phyloP scores from a whole-genome alignment of 2,888 invertebrate genomes.

The Colletes collaris region DNA sequence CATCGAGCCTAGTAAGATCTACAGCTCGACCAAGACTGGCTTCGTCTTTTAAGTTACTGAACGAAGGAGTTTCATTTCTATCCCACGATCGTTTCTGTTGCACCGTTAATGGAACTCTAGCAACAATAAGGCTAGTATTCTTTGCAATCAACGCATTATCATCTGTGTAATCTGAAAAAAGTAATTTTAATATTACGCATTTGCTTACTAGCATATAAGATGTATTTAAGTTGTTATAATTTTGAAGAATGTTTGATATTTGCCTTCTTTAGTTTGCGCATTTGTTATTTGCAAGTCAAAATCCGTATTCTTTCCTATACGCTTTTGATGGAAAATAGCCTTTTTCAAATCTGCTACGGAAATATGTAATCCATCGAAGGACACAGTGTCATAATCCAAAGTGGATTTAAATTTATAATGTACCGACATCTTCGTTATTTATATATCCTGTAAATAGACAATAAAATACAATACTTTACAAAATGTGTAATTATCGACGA shows the following conservation, averaged over 20 bases:
- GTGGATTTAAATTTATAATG: conserved; percentile 99
- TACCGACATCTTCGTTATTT: conserved; percentile 90
- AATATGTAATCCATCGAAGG: conserved; percentile 98
- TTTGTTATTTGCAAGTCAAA: conserved; percentile 98
- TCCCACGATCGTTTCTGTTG: conserved; percentile 92
- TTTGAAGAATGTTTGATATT: conserved; percentile 61
- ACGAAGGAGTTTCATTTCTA: conserved; percentile 81
- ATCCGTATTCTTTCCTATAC: conserved; percentile 96
- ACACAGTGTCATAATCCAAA: conserved; percentile 97
- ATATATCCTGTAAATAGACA: conserved; percentile 66
- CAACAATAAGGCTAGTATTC: conserved; percentile 98
- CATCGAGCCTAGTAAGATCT: conserved; percentile 94
- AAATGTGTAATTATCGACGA: background rate
- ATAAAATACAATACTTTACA: conserved; percentile 17
- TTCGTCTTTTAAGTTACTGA: conserved; percentile 79
- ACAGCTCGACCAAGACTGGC: conserved; percentile 86
- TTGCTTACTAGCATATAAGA: background rate
- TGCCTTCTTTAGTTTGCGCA: conserved; percentile 98
- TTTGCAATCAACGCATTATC: conserved; percentile 96
- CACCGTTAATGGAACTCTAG: conserved; percentile 93
- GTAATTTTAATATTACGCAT: conserved; percentile 22
- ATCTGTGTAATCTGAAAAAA: conserved; percentile 92
- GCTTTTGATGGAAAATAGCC: conserved; percentile 96
- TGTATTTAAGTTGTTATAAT: background rate
- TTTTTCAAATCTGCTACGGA: conserved; percentile 97